These are phyloP conservation scores for Pangasius macronema DNA, from an alignment of 2,797 vertebrate genomes.

Conservation along the genomic window DNA sequence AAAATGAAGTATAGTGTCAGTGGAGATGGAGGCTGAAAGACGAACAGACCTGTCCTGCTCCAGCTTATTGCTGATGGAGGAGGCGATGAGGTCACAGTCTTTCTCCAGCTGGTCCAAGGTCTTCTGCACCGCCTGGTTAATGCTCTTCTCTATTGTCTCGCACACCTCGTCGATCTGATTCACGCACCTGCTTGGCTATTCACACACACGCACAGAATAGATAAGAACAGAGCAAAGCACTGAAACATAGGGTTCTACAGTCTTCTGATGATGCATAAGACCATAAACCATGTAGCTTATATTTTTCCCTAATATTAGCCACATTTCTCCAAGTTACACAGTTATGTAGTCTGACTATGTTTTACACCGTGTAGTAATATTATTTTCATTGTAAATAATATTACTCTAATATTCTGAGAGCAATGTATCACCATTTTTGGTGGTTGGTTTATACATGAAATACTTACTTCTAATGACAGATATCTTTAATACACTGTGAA, in stretches of 20 bases:
- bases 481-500: background rate
- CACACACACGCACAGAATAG: background rate
- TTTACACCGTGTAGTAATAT: background rate
- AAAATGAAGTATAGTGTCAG: background rate
- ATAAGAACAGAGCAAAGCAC: background rate
- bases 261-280: background rate
- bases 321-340: background rate
- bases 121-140: slow-evolving; percentile 82
- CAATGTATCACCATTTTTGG: background rate
- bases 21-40: background rate
- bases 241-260: background rate
- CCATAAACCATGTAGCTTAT: background rate
- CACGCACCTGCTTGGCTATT: slow-evolving; percentile 77
- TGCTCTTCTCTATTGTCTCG: slow-evolving; percentile 81
- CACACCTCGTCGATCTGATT: slow-evolving; percentile 81
- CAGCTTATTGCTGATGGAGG: slow-evolving; percentile 70
- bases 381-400: background rate
- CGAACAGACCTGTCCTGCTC: slow-evolving; percentile 72
- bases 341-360: background rate
- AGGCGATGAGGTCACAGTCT: slow-evolving; percentile 76
- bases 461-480: background rate
- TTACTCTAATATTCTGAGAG: background rate
- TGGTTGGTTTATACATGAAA: background rate
- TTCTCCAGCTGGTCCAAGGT: slow-evolving; percentile 81
- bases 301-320: background rate